Percentiles rank a stretch among this genome's conserved stretches.
Conservation (phyloP, 2,888 invertebrate genomes). For the Busseola fusca region DNA sequence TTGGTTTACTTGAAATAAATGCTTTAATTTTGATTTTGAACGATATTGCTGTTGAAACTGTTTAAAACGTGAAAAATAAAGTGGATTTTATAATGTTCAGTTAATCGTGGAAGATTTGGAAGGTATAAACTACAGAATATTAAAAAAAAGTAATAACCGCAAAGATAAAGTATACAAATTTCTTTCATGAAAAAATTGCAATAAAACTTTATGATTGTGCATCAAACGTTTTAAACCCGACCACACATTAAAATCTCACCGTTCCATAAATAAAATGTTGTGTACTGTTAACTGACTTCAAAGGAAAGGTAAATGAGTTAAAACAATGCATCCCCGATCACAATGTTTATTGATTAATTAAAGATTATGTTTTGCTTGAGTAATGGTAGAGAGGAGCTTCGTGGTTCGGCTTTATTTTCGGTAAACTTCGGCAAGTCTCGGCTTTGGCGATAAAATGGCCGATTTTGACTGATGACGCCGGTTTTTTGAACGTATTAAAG, state of each 20-base stretch:
- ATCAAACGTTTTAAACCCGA: slow-evolving; percentile 2
- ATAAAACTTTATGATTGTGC: neutral
- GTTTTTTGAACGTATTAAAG: neutral
- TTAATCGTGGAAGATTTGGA: neutral
- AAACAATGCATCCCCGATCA: slow-evolving; percentile 27
- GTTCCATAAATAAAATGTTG: slow-evolving; percentile 34
- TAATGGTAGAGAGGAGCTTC: slow-evolving; percentile 18
- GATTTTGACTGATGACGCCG: too few relatives aligned
- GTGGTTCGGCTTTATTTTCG: neutral
- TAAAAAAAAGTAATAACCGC: neutral
- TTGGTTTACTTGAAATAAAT: too few relatives aligned
- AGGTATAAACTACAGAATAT: neutral
- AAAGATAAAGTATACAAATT: slow-evolving; percentile 6
- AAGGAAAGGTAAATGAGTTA: slow-evolving; percentile 22
- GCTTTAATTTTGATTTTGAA: neutral
- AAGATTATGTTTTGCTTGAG: slow-evolving; percentile 32
- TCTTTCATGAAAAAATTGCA: neutral
- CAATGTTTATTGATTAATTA: slow-evolving; percentile 39
- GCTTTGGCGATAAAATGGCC: neutral
- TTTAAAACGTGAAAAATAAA: neutral
- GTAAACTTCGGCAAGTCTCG: slow-evolving; percentile 1
- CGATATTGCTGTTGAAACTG: neutral
- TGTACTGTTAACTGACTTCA: slow-evolving; percentile 40
- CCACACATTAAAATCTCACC: slow-evolving; percentile 14
- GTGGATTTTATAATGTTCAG: neutral